Evolutionary conservation across 2,888 invertebrate species (phyloP).

Genomic region (Nomada fabriciana): DNA sequence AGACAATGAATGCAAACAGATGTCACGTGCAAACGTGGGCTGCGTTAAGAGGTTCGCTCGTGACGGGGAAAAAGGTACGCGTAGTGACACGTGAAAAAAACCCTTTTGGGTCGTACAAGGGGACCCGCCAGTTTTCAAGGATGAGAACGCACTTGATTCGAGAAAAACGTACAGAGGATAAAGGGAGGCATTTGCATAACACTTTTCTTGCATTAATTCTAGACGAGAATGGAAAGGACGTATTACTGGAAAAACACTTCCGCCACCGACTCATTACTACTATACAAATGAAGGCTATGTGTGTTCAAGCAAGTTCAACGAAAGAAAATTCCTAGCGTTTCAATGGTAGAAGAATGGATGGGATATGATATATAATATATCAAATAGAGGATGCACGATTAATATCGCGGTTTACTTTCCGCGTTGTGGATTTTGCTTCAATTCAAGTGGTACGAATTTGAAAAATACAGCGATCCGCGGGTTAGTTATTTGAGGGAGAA

Average conservation of each 20-base stretch:
- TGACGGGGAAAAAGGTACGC: constrained; percentile 10
- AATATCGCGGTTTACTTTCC: no score
- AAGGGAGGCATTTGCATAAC: constrained; percentile 10
- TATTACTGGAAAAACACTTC: constrained; percentile 9
- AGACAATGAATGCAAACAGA: constrained; percentile 57
- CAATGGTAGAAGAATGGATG: no score
- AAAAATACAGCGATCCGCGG: no score
- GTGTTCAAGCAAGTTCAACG: neutral
- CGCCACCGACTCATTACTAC: neutral
- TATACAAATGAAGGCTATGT: neutral
- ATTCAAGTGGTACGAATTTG: no score
- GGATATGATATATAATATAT: no score
- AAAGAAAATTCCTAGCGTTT: no score
- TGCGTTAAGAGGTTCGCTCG: constrained; percentile 17
- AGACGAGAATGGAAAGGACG: neutral
- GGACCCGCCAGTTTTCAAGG: constrained; percentile 40
- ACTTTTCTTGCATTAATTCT: constrained; percentile 7
- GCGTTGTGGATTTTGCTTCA: no score
- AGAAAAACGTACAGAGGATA: constrained; percentile 35
- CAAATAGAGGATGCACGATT: no score
- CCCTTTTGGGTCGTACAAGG: constrained; percentile 14
- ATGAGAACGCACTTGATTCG: constrained; percentile 51
- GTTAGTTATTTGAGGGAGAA: no score
- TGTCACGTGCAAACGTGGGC: constrained; percentile 50
- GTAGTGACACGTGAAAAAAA: neutral